Conservation (phyloP, 2,113 vertebrate species). For the Etheostoma cragini region DNA sequence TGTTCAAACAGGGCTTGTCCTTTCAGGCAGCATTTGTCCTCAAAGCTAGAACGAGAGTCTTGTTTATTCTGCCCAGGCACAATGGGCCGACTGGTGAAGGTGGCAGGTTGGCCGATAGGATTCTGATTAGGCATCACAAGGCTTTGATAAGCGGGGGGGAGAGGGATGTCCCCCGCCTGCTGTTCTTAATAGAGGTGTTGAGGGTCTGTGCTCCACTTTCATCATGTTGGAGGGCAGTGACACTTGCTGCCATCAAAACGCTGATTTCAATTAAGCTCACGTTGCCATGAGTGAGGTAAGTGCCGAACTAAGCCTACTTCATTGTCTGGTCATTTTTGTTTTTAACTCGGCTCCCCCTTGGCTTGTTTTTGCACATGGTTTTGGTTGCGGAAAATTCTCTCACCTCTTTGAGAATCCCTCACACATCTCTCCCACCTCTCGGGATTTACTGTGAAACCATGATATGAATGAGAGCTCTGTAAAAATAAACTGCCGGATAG, state of each 20-base stretch:
- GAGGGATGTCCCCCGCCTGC: conserved; percentile 36
- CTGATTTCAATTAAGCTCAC: conserved; percentile 38
- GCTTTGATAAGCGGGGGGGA: conserved; percentile 52
- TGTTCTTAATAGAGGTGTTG: conserved; percentile 53
- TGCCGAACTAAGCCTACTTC: conserved; percentile 26
- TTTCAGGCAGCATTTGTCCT: conserved; percentile 65
- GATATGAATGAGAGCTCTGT: conserved; percentile 65
- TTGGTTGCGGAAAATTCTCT: conserved; percentile 67
- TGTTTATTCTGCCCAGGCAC: conserved; percentile 62
- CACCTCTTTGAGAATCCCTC: conserved; percentile 70
- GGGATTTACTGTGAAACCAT: conserved; percentile 70
- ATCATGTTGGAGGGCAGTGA: conserved; percentile 35
- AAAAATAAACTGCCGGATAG: conserved; percentile 63
- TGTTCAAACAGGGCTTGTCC: conserved; percentile 68
- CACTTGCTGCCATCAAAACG: conserved; percentile 19
- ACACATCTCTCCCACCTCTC: conserved; percentile 61
- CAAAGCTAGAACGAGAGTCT: conserved; percentile 31
- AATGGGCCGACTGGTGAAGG: conserved; percentile 54
- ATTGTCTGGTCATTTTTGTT: conserved; percentile 6
- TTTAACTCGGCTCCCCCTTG: not conserved
- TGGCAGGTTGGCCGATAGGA: conserved; percentile 62
- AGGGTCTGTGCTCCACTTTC: conserved; percentile 40
- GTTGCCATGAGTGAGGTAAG: conserved; percentile 70
- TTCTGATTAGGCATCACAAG: conserved; percentile 70
- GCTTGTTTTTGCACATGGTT: conserved; percentile 57